Evolutionary conservation across 2,888 invertebrate genomes (phyloP), one percentile per base, ranked within the genome.

Genomic region (Rhimphoctona megacephalus): DNA sequence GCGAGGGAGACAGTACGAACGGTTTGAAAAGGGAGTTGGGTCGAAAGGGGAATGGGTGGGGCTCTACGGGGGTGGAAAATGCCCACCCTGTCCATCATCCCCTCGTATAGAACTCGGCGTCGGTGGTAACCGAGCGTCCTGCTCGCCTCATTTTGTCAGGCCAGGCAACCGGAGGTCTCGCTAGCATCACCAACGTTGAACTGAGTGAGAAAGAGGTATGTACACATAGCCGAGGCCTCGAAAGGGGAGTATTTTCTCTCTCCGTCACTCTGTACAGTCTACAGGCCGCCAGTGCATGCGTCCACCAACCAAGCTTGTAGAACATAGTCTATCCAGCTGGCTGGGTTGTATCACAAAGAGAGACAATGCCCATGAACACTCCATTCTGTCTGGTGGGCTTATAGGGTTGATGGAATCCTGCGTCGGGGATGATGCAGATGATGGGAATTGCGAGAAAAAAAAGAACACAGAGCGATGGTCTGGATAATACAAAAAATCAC

Each of bases 21-120:
- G 39, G 85, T 83, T 82, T 79, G 73, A 64, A 33, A 77, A 76
- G 61, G 76, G 81, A 61, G 83, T 61, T 30, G 36, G 85, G 36
- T 52, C 17, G 54, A 22, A 46, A 30, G 46, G 70, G 70, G 43
- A 49, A 22, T 54, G 72, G 73, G 46, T 66, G 69, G 77, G 25
- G 66, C 76, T 66, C 83, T 81, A 85, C 76, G 89, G 86, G 88
- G 91, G 89, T 88, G 90, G 89, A 90, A 90, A 91, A 92, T 91
- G 89, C 90, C 91, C 87, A 90, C 90, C 90, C 91, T 90, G 91
- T 90, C 90, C 92, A 91, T 92, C 90, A 92, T 91, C 90, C 91
- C 89, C 90, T 90, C 90, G 86, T 89, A 90, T 66, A 84, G 84
- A 70, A 74, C 81, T 76, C 83, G 87, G 89, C 89, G 86, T 90